Conservation (phyloP, 2,113 vertebrate genomes). For the Zapornia atra region DNA sequence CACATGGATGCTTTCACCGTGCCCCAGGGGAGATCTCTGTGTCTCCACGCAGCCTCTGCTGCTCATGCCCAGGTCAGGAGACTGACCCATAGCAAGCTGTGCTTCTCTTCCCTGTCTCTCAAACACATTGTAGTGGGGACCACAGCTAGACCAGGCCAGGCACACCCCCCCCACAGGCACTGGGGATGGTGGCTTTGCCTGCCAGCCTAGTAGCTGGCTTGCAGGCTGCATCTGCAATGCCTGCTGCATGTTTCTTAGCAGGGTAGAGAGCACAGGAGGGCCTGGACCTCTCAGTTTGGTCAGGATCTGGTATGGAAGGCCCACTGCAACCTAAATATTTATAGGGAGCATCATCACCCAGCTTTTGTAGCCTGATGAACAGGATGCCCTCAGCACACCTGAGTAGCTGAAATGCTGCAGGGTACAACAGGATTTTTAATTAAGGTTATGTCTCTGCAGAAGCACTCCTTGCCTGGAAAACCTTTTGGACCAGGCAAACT, state of each 20-base stretch:
- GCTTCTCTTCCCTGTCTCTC: not conserved
- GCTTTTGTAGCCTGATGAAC: not conserved
- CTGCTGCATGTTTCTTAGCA: not conserved
- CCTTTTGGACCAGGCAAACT: not conserved
- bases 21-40: not conserved
- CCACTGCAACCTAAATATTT: not conserved
- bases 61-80: not conserved
- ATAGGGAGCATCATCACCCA: not conserved
- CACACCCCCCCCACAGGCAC: not conserved
- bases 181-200: not conserved
- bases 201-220: not conserved
- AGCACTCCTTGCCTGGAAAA: not conserved
- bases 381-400: not conserved
- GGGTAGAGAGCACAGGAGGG: not conserved
- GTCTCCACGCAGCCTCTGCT: not conserved
- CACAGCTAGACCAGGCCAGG: rapidly evolving
- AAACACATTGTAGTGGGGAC: rapidly evolving
- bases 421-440: conserved; percentile 2
- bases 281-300: not conserved
- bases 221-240: not conserved
- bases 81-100: not conserved
- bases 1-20: rapidly evolving
- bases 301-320: not conserved
- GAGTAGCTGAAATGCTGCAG: not conserved
- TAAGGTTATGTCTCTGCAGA: not conserved